Percentiles rank a stretch among this genome's conserved stretches.
Conservation (phyloP, 35 echinoderm and acorn worm species). For the Ophioderma brevispina region DNA sequence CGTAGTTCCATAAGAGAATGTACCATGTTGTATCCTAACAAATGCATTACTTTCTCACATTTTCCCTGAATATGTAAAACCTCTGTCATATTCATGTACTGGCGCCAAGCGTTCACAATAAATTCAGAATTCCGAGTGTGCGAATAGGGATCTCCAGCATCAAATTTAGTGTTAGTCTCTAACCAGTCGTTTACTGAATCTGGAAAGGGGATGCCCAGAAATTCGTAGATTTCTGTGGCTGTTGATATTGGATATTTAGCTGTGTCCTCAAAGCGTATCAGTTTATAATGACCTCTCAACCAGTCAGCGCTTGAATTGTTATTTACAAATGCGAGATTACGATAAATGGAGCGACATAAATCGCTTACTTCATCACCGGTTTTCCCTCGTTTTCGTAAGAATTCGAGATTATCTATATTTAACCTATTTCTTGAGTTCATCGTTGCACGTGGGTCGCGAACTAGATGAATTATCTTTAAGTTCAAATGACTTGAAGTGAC, state of each 20-base stretch:
- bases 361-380: conserved; percentile 61
- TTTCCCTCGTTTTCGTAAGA: conserved; percentile 47
- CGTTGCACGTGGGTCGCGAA: conserved; percentile 77
- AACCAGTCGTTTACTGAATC: conserved; percentile 64
- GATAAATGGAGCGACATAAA: conserved; percentile 56
- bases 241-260: conserved; percentile 48
- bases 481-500: conserved; percentile 38
- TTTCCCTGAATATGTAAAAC: conserved; percentile 9
- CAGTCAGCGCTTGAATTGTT: conserved; percentile 23
- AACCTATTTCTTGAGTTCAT: conserved; percentile 75
- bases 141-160: not conserved
- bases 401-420: conserved; percentile 45
- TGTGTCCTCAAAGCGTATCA: conserved; percentile 84
- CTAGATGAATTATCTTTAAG: conserved; percentile 76
- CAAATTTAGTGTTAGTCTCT: conserved; percentile 10
- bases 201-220: conserved; percentile 51
- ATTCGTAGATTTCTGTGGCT: conserved; percentile 62
- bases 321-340: conserved; percentile 56
- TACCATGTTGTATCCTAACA: conserved; percentile 11
- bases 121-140: not conserved
- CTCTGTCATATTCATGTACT: not conserved
- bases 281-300: conserved; percentile 47
- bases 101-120: not conserved
- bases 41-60: conserved; percentile 16
- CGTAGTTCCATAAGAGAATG: not conserved